A percentile compares a stretch with the other conserved stretches of the same genome.
These are phyloP conservation scores for Eunapius fragilis DNA, from an alignment of 37 sponge, comb jelly and placozoan genomes.

Conservation along the genomic window DNA sequence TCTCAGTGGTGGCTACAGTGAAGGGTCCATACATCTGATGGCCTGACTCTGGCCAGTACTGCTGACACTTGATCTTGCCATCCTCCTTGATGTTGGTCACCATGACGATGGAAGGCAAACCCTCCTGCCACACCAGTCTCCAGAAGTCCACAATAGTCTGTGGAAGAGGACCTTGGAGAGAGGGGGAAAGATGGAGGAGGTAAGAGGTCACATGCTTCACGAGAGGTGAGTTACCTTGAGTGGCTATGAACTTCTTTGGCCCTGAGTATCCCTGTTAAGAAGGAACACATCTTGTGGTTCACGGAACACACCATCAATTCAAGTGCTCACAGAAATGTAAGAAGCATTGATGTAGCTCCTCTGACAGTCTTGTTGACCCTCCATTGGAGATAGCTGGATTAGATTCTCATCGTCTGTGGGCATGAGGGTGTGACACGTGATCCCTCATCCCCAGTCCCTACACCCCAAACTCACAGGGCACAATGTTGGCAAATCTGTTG, in stretches of 20 bases:
- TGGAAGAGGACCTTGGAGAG: slow-evolving; percentile 56
- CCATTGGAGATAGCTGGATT: slow-evolving; percentile 35
- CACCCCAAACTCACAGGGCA: slow-evolving; percentile 32
- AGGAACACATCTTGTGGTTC: background rate
- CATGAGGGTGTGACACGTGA: background rate
- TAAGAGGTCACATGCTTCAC: background rate
- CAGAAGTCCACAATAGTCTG: slow-evolving; percentile 72
- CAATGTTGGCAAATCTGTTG: slow-evolving; percentile 55
- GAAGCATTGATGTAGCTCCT: slow-evolving; percentile 80
- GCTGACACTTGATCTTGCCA: slow-evolving; percentile 71
- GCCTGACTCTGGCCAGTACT: slow-evolving; percentile 70
- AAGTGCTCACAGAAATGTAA: slow-evolving; percentile 68
- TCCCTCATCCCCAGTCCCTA: background rate
- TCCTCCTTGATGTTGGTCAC: slow-evolving; percentile 72
- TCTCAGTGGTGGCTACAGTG: slow-evolving; percentile 42
- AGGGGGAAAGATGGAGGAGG: background rate
- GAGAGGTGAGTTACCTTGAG: slow-evolving; percentile 65
- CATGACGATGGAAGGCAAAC: slow-evolving; percentile 66
- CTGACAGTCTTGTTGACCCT: slow-evolving; percentile 27
- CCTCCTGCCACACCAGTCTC: slow-evolving; percentile 77
- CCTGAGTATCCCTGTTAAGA: slow-evolving; percentile 56
- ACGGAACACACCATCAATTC: background rate
- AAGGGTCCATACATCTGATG: slow-evolving; percentile 48
- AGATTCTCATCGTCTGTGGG: slow-evolving; percentile 72
- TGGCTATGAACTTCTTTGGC: slow-evolving; percentile 68